Evolutionary conservation across 2,113 vertebrate genomes (phyloP).

Genomic region (Oxyura jamaicensis): DNA sequence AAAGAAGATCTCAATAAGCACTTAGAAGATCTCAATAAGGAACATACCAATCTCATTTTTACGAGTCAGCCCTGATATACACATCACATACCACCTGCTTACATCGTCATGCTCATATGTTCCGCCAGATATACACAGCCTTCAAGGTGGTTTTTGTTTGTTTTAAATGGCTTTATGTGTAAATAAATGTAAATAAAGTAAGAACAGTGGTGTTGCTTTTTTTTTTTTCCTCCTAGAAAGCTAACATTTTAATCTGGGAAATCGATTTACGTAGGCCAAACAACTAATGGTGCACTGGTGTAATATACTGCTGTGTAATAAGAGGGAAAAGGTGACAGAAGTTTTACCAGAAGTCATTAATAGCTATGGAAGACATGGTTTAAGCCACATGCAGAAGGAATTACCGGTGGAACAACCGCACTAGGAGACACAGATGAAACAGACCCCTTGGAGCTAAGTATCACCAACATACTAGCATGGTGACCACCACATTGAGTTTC

Average conservation of each 20-base stretch:
- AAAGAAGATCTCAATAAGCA: too few species aligned
- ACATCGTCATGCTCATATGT: rapidly evolving
- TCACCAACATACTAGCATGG: too few species aligned
- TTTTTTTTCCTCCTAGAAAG: not conserved
- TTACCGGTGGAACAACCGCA: not conserved
- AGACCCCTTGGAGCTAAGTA: not conserved
- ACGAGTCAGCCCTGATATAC: not conserved
- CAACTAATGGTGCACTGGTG: not conserved
- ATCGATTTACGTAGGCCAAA: not conserved
- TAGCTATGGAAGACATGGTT: not conserved
- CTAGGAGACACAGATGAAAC: rapidly evolving
- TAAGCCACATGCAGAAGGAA: not conserved
- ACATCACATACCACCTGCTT: rapidly evolving
- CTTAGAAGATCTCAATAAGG: not conserved
- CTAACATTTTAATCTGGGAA: too few species aligned
- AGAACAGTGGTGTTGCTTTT: not conserved
- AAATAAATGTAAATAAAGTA: rapidly evolving
- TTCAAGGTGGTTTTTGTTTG: not conserved
- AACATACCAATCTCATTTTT: not conserved
- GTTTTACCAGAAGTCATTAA: not conserved
- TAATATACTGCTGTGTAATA: not conserved
- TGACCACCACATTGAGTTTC: not conserved
- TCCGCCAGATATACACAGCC: not conserved
- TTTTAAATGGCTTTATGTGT: not conserved
- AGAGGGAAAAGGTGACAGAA: not conserved